A percentile compares a stretch with the other conserved stretches of the same genome.
phyloP scores from a whole-genome alignment of 2,797 vertebrate species.

The Aplochiton taeniatus region DNA sequence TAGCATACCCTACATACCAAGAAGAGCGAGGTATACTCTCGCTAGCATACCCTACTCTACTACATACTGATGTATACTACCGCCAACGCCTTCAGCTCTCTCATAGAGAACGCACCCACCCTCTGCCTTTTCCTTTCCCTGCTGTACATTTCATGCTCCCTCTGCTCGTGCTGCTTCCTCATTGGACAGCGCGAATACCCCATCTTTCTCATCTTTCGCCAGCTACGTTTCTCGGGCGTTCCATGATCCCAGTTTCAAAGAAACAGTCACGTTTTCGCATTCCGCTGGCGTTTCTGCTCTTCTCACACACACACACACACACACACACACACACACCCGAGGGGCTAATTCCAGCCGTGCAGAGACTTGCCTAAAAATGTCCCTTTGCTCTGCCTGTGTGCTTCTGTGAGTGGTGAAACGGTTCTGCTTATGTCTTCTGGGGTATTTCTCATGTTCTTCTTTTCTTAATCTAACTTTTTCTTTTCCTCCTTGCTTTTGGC shows the following conservation, averaged over 20 bases:
- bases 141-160: no score
- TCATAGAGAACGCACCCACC: not conserved
- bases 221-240: no score
- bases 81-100: not conserved
- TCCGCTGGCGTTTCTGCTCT: conserved; percentile 51
- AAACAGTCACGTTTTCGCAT: conserved; percentile 40
- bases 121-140: not conserved
- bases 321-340: no score
- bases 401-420: conserved; percentile 11
- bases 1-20: not conserved
- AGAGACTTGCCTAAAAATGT: conserved; percentile 52
- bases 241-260: no score
- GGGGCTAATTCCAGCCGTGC: conserved; percentile 57
- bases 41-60: not conserved
- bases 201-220: no score
- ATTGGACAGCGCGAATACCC: no score
- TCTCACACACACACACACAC: no score
- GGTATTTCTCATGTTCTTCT: conserved; percentile 13
- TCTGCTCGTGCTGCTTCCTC: no score
- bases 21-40: no score
- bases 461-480: conserved; percentile 19
- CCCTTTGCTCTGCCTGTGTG: conserved; percentile 25
- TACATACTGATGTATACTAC: not conserved
- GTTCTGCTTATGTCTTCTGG: no score
- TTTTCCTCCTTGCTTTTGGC: conserved; percentile 13